Evolutionary conservation across 2,797 vertebrate genomes (phyloP), one percentile per base, ranked within the genome.

Genomic region (Tauraco hartlaubi): DNA sequence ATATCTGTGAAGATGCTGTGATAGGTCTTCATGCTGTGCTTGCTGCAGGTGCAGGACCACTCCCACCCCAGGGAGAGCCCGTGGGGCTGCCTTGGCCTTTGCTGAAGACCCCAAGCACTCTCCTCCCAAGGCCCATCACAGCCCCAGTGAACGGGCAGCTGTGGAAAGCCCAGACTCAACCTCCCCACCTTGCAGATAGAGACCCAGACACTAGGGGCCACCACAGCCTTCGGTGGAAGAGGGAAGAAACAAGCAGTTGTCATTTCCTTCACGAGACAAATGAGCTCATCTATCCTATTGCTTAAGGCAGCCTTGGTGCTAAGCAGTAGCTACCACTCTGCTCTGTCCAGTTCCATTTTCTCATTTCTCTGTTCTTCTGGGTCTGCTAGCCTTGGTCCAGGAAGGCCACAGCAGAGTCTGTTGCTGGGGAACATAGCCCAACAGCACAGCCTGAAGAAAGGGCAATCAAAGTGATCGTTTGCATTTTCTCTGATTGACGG

Each of bases 271-370:
- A 64, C 7, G 4, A 52, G 75, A 68, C 9, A 43, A 52, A 46
- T 69, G 48, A 73, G 12, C 55, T 89, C 11, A 1, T 48, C 46
- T 84, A 28, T 43, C 31, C 19, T 22, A 58, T 62, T 28, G 9
- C 31, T 85, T 88, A 69, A 56, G 29, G 69, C 18, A 58, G 51
- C n/a, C 49, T 90, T 21, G 3, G 15, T 49, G 41, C 26, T 51
- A 85, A 87, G 52, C 15, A 35, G 54, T 39, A 96, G 41, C 76
- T 76, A 85, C 49, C 0, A 10, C 85, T 75, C 64, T 20, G 41
- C 23, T 56, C 89, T 96, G 75, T 76, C 56, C 94, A 96, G 87
- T 14, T 37, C 41, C 37, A 17, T 78, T 94, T 71, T 93, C 79
- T 91, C 54, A 73, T 94, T 96, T 64, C 28, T 88, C 37, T 71